Evolutionary conservation across 2,888 invertebrate genomes (phyloP).

Genomic region (Pseudolycoriella hygida): DNA sequence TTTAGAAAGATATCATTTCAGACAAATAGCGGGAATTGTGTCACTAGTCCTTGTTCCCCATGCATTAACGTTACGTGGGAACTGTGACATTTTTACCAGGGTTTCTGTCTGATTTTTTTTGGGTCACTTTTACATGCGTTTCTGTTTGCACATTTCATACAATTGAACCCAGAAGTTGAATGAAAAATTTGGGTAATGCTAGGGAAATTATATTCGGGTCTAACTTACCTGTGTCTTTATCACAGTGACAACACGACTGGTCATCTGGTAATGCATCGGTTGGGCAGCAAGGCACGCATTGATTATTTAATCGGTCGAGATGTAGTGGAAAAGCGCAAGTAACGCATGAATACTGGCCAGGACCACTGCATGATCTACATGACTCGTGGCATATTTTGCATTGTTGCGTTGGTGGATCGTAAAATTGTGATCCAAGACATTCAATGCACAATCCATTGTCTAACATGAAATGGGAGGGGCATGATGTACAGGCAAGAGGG

Average conservation of each 20-base stretch:
- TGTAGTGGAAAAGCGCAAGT: conserved; percentile 46
- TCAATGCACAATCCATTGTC: conserved; percentile 60
- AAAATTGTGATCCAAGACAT: conserved; percentile 54
- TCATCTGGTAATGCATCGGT: conserved; percentile 30
- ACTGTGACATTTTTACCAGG: too few species aligned
- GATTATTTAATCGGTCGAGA: conserved; percentile 52
- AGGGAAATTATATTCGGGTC: too few species aligned
- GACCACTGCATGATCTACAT: conserved; percentile 50
- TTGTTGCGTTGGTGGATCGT: conserved; percentile 46
- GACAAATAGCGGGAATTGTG: too few species aligned
- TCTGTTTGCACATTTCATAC: too few species aligned
- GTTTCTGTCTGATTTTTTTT: too few species aligned
- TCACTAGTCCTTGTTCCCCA: too few species aligned
- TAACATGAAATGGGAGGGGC: conserved; percentile 52
- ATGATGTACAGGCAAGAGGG: conserved; percentile 54
- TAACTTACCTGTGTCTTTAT: conserved; percentile 42
- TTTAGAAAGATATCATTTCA: too few species aligned
- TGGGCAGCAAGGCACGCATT: conserved; percentile 57
- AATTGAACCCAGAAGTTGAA: too few species aligned
- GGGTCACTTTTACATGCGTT: too few species aligned
- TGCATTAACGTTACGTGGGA: too few species aligned
- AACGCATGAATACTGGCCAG: conserved; percentile 49
- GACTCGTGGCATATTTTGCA: conserved; percentile 48
- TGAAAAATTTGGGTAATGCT: too few species aligned
- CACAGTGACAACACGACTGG: conserved; percentile 50